Conservation (phyloP, 2,113 vertebrate species). For the Nothocercus julius region DNA sequence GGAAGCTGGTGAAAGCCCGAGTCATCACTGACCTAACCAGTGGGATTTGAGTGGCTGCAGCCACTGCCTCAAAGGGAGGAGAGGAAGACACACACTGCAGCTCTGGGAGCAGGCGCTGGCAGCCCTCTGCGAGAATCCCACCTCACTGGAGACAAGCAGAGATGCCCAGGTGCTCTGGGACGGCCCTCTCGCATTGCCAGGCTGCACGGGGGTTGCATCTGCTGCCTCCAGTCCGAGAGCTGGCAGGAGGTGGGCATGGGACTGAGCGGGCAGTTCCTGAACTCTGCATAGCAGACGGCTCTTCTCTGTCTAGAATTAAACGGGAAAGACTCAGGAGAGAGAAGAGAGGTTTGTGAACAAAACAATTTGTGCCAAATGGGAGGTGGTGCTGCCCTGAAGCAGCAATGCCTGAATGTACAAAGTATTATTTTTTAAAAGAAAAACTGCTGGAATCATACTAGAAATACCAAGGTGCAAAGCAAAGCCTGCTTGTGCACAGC, state of each 20-base stretch:
- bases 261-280: slow-evolving; percentile 30
- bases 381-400: slow-evolving; percentile 40
- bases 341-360: slow-evolving; percentile 55
- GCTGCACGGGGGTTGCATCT: not conserved
- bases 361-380: slow-evolving; percentile 67
- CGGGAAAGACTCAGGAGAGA: slow-evolving; percentile 55
- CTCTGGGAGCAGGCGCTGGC: slow-evolving; percentile 51
- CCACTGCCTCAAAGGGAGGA: slow-evolving; percentile 36
- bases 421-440: slow-evolving; percentile 70
- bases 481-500: slow-evolving; percentile 47
- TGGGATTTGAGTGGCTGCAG: slow-evolving; percentile 86
- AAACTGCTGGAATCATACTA: slow-evolving; percentile 44
- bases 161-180: slow-evolving; percentile 44
- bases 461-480: slow-evolving; percentile 56
- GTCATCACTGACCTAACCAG: slow-evolving; percentile 95
- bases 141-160: slow-evolving; percentile 42
- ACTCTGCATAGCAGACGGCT: slow-evolving; percentile 17
- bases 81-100: not conserved
- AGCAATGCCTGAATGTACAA: slow-evolving; percentile 74
- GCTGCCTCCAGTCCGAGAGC: slow-evolving; percentile 20
- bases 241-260: slow-evolving; percentile 27
- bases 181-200: slow-evolving; percentile 14
- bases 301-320: slow-evolving; percentile 45
- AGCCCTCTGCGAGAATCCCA: slow-evolving; percentile 37
- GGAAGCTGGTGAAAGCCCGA: slow-evolving; percentile 92